Base-by-base conservation (phyloP, 1,140 invertebrate genomes). In the Drosophila auraria region DNA sequence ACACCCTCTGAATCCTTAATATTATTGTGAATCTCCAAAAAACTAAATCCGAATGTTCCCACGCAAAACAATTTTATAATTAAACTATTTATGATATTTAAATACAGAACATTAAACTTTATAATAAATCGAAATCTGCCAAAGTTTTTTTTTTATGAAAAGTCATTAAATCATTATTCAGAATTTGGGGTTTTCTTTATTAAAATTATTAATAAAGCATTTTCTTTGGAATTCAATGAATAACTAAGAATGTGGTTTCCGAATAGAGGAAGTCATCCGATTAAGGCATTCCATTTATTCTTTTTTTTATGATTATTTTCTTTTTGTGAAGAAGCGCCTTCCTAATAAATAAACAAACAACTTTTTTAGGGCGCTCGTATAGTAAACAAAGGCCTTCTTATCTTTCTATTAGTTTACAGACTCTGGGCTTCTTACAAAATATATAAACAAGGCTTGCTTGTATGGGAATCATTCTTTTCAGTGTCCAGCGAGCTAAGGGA, bases 21-120 rank as follows among this genome's bases (percentile, higher is more conserved):
- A 49, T 50, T 70, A 66, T 47, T 70, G 61, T 38, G 68, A 70
- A 70, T 70, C 68, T 70, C 68, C 62, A 23, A 9, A 14, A 8
- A 36, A 49, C 49, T 59, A 23, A n/a, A 27, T 50, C 50, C 38
- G 15, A 71, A 60, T 44, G 68, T 72, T 72, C 23, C 54, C 36
- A 51, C 14, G 20, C 66, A 72, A 47, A 15, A 50, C 17, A 33
- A 51, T 72, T 71, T 44, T 72, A 61, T 11, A 60, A 44, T 17
- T 44, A 50, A 45, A 44, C n/a, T 72, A 53, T 61, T 72, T 60
- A 73, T 58, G 30, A 20, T 51, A 40, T 51, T 72, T 60, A 60
- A 72, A 51, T 15, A 60, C 44, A 71, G 14, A 51, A 17, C 6
- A 42, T 7, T 42, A 5, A 12, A 20, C 5, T 45, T 38, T 38